phyloP scores from a whole-genome alignment of 2,888 invertebrate species.

The Cosmopolites sordidus region DNA sequence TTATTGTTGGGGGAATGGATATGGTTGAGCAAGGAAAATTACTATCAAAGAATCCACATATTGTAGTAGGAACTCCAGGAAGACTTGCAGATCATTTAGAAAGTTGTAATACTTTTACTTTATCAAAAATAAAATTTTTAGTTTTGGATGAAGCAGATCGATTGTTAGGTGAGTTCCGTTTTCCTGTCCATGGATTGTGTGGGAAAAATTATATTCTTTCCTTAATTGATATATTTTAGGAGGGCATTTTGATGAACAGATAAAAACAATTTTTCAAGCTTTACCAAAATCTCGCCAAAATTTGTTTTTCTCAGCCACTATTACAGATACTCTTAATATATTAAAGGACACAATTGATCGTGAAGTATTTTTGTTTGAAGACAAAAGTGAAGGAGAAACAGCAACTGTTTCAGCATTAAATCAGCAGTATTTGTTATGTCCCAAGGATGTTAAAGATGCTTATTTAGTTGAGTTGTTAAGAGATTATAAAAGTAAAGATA shows the following conservation, averaged over 20 bases:
- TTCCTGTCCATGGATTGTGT: background rate
- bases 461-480: conserved; percentile 80
- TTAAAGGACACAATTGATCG: conserved; percentile 60
- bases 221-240: conserved; percentile 44
- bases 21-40: conserved; percentile 85
- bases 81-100: conserved; percentile 88
- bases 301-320: conserved; percentile 91
- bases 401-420: conserved; percentile 86
- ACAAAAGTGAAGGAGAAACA: conserved; percentile 63
- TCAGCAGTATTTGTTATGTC: conserved; percentile 87
- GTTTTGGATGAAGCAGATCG: conserved; percentile 97
- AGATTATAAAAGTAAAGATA: conserved; percentile 64
- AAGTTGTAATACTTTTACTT: conserved; percentile 77
- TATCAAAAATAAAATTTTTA: conserved; percentile 76
- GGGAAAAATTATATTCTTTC: background rate
- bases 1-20: conserved; percentile 90
- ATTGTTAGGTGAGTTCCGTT: conserved; percentile 54
- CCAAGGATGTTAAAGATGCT: conserved; percentile 87
- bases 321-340: conserved; percentile 76
- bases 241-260: conserved; percentile 77
- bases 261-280: conserved; percentile 72
- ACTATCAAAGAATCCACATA: conserved; percentile 80
- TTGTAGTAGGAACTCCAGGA: conserved; percentile 96
- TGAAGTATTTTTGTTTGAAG: conserved; percentile 61
- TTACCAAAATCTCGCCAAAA: conserved; percentile 80